Percentiles rank a stretch among this genome's conserved stretches.
phyloP scores from a whole-genome alignment of 2,797 vertebrate genomes.

The Alosa sapidissima region DNA sequence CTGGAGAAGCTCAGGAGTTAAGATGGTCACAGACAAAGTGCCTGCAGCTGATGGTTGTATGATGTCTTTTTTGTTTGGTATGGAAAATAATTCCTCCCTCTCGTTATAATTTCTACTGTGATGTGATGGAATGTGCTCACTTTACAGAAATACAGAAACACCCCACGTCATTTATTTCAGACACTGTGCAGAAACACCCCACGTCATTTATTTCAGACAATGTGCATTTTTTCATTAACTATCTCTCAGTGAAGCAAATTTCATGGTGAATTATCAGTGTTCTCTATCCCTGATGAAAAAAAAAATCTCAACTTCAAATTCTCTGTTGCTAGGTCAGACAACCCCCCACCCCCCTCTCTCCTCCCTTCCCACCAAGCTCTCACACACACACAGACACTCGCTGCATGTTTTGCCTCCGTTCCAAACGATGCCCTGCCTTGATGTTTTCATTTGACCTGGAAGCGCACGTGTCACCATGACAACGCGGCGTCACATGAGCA shows the following conservation, averaged over 20 bases:
- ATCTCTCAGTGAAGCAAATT: neutral
- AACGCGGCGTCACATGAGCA: slow-evolving; percentile 72
- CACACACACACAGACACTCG: neutral
- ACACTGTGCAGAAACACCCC: neutral
- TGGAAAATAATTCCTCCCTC: neutral
- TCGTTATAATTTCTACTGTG: neutral
- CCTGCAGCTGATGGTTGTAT: neutral
- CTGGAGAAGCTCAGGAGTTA: neutral
- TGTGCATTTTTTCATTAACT: neutral
- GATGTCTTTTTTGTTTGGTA: neutral
- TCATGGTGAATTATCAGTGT: neutral
- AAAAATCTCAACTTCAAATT: neutral
- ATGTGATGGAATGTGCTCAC: neutral
- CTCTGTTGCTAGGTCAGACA: neutral
- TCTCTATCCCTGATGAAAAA: neutral
- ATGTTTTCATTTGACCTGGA: neutral
- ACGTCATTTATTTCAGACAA: neutral
- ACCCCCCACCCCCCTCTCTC: neutral
- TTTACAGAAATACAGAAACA: neutral
- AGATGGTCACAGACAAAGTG: neutral
- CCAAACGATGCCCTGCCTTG: neutral
- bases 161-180: neutral
- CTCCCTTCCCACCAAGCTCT: neutral
- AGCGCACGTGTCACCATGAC: neutral
- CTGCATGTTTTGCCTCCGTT: neutral